Evolutionary conservation across 2,113 vertebrate species (phyloP).

Genomic region (Tamias sibiricus): DNA sequence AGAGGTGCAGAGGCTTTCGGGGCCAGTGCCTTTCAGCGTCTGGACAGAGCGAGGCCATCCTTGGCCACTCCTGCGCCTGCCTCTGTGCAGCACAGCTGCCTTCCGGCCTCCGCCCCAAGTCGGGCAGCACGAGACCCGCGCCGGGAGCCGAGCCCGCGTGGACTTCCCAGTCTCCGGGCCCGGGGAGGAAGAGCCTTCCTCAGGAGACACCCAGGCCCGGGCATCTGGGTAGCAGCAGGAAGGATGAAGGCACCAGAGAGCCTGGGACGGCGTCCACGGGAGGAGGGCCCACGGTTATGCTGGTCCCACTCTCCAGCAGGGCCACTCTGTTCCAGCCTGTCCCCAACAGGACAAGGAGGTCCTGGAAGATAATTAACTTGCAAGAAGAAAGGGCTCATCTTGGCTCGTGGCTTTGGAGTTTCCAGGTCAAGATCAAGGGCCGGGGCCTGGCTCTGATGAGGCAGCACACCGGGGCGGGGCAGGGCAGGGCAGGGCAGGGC

Average conservation of each 20-base stretch:
- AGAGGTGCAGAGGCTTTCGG: background rate
- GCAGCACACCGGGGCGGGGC: background rate
- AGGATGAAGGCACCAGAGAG: too few species aligned
- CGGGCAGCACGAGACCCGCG: too few species aligned
- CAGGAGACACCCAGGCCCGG: background rate
- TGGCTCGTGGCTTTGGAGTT: background rate
- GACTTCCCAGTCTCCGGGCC: background rate
- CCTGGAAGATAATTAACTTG: background rate
- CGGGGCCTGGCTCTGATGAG: background rate
- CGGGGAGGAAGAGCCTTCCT: too few species aligned
- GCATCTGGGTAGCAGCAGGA: background rate
- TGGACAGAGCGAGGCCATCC: background rate
- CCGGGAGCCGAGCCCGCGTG: too few species aligned
- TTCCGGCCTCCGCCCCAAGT: too few species aligned
- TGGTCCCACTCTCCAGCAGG: background rate
- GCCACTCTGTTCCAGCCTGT: background rate
- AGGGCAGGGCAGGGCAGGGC: too few species aligned
- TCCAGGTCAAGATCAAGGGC: background rate
- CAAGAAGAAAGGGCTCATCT: too few species aligned
- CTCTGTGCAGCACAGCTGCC: too few species aligned
- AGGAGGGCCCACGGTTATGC: too few species aligned
- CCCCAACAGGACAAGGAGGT: background rate
- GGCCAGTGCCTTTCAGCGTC: background rate
- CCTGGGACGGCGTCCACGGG: too few species aligned
- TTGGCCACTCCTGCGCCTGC: too few species aligned